Evolutionary conservation across 2,888 invertebrate genomes (phyloP).

Genomic region (Allophyes oxyacanthae): DNA sequence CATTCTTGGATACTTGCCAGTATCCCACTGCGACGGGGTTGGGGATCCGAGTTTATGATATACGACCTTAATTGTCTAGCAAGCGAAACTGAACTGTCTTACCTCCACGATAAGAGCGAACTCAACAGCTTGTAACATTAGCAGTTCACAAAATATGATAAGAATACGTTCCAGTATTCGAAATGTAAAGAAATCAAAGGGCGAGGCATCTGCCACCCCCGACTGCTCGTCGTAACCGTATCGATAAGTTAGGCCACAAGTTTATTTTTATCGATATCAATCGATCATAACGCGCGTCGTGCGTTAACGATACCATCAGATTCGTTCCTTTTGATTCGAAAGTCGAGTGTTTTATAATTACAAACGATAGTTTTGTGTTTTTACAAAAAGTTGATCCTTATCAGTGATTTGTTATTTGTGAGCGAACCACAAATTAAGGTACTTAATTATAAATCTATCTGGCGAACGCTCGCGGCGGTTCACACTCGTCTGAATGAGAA

Average conservation of each 20-base stretch:
- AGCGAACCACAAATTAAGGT: slow-evolving; percentile 57
- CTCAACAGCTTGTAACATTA: slow-evolving; percentile 4
- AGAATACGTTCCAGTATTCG: slow-evolving; percentile 61
- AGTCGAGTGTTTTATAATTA: slow-evolving; percentile 55
- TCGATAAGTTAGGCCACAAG: slow-evolving; percentile 67
- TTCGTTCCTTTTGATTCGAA: slow-evolving; percentile 50
- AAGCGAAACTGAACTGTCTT: slow-evolving; percentile 37
- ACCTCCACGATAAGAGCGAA: slow-evolving; percentile 19
- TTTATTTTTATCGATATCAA: slow-evolving; percentile 67
- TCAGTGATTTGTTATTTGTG: slow-evolving; percentile 60
- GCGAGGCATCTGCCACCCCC: slow-evolving; percentile 78
- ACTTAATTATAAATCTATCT: slow-evolving; percentile 54
- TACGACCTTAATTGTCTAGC: slow-evolving; percentile 48
- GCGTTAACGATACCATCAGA: slow-evolving; percentile 50
- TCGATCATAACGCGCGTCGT: slow-evolving; percentile 70
- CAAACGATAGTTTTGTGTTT: slow-evolving; percentile 46
- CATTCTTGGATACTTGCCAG: slow-evolving; percentile 74
- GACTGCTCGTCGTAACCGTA: slow-evolving; percentile 71
- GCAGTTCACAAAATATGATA: slow-evolving; percentile 49
- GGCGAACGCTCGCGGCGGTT: slow-evolving; percentile 47
- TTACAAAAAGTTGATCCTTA: slow-evolving; percentile 46
- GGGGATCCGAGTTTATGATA: slow-evolving; percentile 69
- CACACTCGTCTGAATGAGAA: slow-evolving; percentile 47
- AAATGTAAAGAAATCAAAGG: slow-evolving; percentile 62
- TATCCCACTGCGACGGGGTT: slow-evolving; percentile 81